A percentile compares a stretch with the other conserved stretches of the same genome.
Conservation (phyloP, 2,888 invertebrate species). For the Sarcophaga subvicina region DNA sequence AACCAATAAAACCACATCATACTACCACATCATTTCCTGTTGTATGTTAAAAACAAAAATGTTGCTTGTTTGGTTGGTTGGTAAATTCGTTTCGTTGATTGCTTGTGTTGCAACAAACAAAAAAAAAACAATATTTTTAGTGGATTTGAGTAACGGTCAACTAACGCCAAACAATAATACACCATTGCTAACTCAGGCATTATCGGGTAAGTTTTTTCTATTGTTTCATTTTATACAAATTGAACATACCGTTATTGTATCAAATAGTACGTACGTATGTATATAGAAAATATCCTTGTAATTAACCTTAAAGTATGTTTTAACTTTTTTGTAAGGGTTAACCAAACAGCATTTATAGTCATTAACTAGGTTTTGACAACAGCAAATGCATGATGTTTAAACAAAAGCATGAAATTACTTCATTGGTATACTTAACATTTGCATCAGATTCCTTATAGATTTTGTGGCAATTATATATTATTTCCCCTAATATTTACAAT, state of each 20-base stretch:
- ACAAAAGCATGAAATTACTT: constrained; percentile 1
- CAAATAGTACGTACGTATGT: not conserved
- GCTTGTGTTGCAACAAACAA: not conserved
- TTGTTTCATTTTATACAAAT: not conserved
- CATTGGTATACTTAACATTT: not conserved
- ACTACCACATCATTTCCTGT: constrained; percentile 65
- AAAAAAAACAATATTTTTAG: constrained; percentile 83
- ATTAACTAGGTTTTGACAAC: not conserved
- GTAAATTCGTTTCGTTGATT: not conserved
- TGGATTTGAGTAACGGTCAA: constrained; percentile 97
- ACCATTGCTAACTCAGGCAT: constrained; percentile 96
- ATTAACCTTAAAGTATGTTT: not conserved
- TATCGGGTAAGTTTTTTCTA: constrained; percentile 89
- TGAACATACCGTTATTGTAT: not conserved
- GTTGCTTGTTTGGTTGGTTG: constrained; percentile 1
- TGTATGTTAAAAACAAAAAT: constrained; percentile 73
- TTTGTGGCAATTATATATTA: not conserved
- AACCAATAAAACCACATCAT: constrained; percentile 72
- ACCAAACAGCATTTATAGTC: not conserved
- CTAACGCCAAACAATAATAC: constrained; percentile 98
- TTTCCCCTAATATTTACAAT: too few species aligned
- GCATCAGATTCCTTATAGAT: not conserved
- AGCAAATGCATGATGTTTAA: not conserved
- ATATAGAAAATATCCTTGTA: not conserved
- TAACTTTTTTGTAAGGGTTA: not conserved